phyloP scores from a whole-genome alignment of 2,113 vertebrate genomes.

The Lasiurus cinereus region DNA sequence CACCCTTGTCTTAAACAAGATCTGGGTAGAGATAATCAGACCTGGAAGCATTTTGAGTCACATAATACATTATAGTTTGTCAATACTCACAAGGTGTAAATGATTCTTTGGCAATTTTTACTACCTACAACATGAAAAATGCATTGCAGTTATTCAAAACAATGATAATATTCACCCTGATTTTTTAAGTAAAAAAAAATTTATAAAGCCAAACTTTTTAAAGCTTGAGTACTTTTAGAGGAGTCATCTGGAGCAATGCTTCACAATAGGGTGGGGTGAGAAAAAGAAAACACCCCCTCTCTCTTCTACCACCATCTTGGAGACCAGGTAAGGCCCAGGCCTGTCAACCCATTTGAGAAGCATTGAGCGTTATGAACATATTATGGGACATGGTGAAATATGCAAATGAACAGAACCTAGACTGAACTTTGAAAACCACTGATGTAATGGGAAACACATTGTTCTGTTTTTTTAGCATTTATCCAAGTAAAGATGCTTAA shows the following conservation, averaged over 20 bases:
- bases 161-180: background rate
- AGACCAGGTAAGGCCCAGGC: background rate
- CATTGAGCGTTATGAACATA: background rate
- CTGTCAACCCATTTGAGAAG: background rate
- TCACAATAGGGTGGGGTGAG: background rate
- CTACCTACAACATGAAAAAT: background rate
- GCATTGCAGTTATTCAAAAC: background rate
- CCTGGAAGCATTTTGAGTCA: background rate
- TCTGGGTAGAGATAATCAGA: background rate
- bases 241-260: background rate
- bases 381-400: background rate
- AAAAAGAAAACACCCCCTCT: background rate
- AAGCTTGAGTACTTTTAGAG: slow-evolving; percentile 32
- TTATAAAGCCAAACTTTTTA: background rate
- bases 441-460: background rate
- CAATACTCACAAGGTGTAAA: background rate
- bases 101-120: background rate
- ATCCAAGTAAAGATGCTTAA: background rate
- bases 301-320: background rate
- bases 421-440: background rate
- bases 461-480: background rate
- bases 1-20: slow-evolving; percentile 15
- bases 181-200: background rate
- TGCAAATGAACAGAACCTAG: background rate
- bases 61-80: background rate